A percentile compares a stretch with the other conserved stretches of the same genome.
Evolutionary conservation across 2,113 vertebrate species (phyloP).

Genomic region (Taxidea taxus): DNA sequence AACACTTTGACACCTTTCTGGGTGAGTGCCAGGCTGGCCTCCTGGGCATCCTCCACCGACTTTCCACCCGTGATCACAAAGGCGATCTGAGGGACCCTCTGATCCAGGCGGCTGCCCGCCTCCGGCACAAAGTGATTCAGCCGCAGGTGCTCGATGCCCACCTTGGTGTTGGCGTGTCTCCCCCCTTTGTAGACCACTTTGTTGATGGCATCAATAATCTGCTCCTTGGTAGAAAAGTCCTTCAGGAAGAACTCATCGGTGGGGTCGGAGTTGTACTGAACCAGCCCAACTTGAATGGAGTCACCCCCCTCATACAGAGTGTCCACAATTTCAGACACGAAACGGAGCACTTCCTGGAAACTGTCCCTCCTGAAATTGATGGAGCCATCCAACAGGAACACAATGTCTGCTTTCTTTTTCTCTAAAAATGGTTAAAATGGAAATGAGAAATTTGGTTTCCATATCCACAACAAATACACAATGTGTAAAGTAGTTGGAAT

Average conservation of each 20-base stretch:
- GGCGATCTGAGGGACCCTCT: slow-evolving; percentile 91
- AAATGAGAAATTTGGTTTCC: not conserved
- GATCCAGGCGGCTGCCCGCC: slow-evolving; percentile 90
- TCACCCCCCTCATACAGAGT: slow-evolving; percentile 88
- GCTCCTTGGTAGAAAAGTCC: slow-evolving; percentile 85
- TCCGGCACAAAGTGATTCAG: slow-evolving; percentile 90
- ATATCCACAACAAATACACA: not conserved
- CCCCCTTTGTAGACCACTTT: slow-evolving; percentile 92
- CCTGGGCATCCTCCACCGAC: slow-evolving; percentile 87
- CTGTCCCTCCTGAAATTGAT: slow-evolving; percentile 90
- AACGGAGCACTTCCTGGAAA: slow-evolving; percentile 90
- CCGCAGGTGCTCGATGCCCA: slow-evolving; percentile 89
- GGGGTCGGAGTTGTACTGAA: slow-evolving; percentile 93
- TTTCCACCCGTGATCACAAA: slow-evolving; percentile 92
- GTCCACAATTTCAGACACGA: slow-evolving; percentile 90
- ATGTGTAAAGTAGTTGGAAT: not conserved
- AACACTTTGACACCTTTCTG: slow-evolving; percentile 89
- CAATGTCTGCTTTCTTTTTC: slow-evolving; percentile 92
- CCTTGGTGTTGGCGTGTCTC: slow-evolving; percentile 86
- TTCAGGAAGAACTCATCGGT: slow-evolving; percentile 93
- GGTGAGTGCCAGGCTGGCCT: slow-evolving; percentile 86
- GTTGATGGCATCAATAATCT: slow-evolving; percentile 87
- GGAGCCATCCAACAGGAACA: slow-evolving; percentile 96
- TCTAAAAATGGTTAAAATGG: slow-evolving; percentile 63
- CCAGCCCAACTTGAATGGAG: slow-evolving; percentile 90